Evolutionary conservation across 2,113 vertebrate species (phyloP), one percentile per base, ranked within the genome.

Genomic region (Corynorhinus townsendii): DNA sequence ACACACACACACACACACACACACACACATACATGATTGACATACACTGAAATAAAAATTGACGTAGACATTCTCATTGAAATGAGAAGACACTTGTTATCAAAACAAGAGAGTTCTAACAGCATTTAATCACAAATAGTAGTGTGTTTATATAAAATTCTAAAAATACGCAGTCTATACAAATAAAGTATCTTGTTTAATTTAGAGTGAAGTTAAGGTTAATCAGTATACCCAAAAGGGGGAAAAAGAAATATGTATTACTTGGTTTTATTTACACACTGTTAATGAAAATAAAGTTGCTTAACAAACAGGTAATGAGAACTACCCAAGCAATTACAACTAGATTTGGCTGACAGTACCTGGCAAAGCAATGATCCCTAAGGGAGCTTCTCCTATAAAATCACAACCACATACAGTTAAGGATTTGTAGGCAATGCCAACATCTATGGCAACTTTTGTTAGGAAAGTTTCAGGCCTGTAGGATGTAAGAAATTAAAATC

Each of bases 261-360:
- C 17, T 17, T 22, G 47, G 10, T 19, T 95, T 90, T 96, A 94
- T 89, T 95, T 89, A 94, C n/a, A 95, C 49, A 96, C 79, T 75
- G 17, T 84, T 89, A 89, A 93, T 84, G 49, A 93, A 91, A 94
- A 84, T 59, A 33, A 92, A 95, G 62, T 86, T 86, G 91, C 93
- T 85, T 79, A 90, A 82, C 49, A 93, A 95, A 72, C 47, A 94
- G 54, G 64, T 86, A 86, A 92, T 77, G 85, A 91, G 20, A 96
- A 83, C 64, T 68, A 80, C 56, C 73, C 33, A 59, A 72, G 72
- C 62, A 72, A 38, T 89, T 76, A 71, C 26, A 56, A 45, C 40
- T 59, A 54, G 93, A 95, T 73, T 77, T 86, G 93, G 95, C 43
- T 90, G 64, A 89, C 20, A 77, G 38, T 69, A 52, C 49, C 26